Evolutionary conservation across 2,113 vertebrate genomes (phyloP).

Genomic region (Apus apus): DNA sequence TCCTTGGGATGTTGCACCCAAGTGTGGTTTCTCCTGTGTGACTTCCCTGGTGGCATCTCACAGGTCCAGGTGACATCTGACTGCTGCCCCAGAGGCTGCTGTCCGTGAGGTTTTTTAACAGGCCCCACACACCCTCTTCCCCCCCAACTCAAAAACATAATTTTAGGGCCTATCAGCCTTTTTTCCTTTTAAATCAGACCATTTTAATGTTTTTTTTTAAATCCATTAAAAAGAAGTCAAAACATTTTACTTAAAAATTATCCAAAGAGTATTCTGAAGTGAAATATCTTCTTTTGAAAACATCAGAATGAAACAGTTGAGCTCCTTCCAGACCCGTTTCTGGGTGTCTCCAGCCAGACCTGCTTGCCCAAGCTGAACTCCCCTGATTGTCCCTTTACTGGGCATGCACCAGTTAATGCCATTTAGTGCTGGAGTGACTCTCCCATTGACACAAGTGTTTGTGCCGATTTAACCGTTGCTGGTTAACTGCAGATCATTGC

Average conservation of each 20-base stretch:
- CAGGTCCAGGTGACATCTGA: neutral
- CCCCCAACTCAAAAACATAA: neutral
- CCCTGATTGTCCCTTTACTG: neutral
- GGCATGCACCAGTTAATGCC: neutral
- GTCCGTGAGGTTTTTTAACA: neutral
- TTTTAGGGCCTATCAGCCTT: neutral
- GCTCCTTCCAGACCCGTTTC: neutral
- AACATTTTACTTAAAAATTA: neutral
- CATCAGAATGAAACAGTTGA: neutral
- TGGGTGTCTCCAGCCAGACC: neutral
- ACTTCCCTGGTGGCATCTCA: neutral
- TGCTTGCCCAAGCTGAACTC: neutral
- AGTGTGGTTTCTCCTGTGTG: neutral
- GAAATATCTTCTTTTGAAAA: neutral
- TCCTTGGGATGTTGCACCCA: neutral
- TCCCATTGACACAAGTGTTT: neutral
- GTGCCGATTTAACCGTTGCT: neutral
- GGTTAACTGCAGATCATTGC: neutral
- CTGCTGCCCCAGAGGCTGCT: neutral
- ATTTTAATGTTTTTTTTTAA: neutral
- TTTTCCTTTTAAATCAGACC: neutral
- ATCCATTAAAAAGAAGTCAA: neutral
- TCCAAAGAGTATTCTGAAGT: neutral
- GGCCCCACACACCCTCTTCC: too few species aligned
- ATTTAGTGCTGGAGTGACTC: neutral